Evolutionary conservation across 2,888 invertebrate genomes (phyloP).

Genomic region (Seladonia tumulorum): DNA sequence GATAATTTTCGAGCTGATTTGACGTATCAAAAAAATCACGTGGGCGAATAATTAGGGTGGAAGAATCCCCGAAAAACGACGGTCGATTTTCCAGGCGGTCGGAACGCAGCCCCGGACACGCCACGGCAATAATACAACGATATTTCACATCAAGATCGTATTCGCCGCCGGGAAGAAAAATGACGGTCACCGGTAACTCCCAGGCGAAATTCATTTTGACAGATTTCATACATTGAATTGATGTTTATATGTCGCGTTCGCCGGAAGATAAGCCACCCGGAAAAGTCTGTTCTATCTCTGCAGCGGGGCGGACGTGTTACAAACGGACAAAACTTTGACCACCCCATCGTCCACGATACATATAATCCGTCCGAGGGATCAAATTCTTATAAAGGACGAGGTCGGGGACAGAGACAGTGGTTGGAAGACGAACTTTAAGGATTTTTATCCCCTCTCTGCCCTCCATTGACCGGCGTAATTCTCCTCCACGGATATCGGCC

Average conservation of each 20-base stretch:
- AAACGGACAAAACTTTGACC: constrained; percentile 72
- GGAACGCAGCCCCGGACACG: constrained; percentile 22
- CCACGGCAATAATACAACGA: constrained; percentile 80
- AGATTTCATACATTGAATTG: constrained; percentile 84
- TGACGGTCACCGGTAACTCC: constrained; percentile 76
- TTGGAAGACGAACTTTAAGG: constrained; percentile 44
- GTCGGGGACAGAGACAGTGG: constrained; percentile 61
- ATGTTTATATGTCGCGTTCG: constrained; percentile 82
- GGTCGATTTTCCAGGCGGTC: constrained; percentile 11
- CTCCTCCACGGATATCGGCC: constrained; percentile 41
- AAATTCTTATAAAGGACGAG: constrained; percentile 75
- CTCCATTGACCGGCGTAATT: constrained; percentile 40
- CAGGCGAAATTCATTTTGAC: constrained; percentile 83
- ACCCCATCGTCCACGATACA: constrained; percentile 67
- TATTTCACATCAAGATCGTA: constrained; percentile 83
- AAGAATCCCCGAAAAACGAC: neutral
- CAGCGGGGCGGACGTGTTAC: constrained; percentile 24
- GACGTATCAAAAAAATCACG: neutral
- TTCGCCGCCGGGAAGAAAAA: constrained; percentile 81
- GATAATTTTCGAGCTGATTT: neutral
- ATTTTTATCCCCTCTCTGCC: constrained; percentile 44
- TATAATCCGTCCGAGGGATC: constrained; percentile 76
- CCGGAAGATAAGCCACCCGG: constrained; percentile 78
- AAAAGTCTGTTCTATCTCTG: constrained; percentile 67
- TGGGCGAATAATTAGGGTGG: neutral